Evolutionary conservation across 2,888 invertebrate species (phyloP), one percentile per base, ranked within the genome.

Genomic region (Amiota minor): DNA sequence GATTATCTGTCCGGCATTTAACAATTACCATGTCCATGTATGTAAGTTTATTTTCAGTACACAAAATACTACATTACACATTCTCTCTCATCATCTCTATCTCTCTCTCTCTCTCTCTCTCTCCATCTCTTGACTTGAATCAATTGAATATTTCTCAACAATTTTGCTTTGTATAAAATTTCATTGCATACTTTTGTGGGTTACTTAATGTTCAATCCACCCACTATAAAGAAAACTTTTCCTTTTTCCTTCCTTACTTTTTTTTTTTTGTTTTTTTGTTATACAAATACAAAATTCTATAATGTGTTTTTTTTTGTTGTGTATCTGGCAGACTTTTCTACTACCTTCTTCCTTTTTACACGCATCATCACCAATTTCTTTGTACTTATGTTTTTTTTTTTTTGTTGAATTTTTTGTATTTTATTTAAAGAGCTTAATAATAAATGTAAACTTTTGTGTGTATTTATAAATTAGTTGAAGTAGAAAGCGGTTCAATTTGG

Each of bases 181-280:
- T 62, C 67, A 75, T 78, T 76, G 78, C 78, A 74, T 75, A 78
- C 78, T 78, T 78, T 78, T 77, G 72, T 56, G 73, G 53, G 71
- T 53, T 59, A 70, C 50, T 45, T 55, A 68, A 72, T 59, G 16
- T 20, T 59, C 6, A 35, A 8, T 4, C 35, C 35, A 35, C 35
- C 35, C 35, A 35, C 35, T 35, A 23, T 23, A 23, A 23, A 35
- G 35, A 16, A 18, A 55, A 70, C 46, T 55, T 70, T 14, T 46
- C 11, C 46, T 14, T 46, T 49, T 67, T 49, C 6, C 49, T 9
- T 18, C 4, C 9, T 49, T 47, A 35, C 56, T 70, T 71, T 77
- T 20, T 59, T 72, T 61, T 68, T 70, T 46, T 64, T 45, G 6
- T 16, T 23, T 53, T 64, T 64, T 56, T 71, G 45, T 73, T 62